phyloP scores from a whole-genome alignment of 2,888 invertebrate genomes.

The Celastrina argiolus region DNA sequence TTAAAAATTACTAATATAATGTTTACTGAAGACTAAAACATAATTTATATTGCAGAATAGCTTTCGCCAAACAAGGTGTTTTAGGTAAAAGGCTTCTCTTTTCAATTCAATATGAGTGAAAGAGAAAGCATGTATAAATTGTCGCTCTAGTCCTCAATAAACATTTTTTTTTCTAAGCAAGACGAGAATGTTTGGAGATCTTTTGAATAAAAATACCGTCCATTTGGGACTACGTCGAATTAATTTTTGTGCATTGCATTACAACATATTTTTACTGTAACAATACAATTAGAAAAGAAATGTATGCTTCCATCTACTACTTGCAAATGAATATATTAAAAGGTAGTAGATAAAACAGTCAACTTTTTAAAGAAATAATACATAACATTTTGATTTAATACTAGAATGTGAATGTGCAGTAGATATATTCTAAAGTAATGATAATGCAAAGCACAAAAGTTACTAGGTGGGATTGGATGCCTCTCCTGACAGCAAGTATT shows the following conservation, averaged over 20 bases:
- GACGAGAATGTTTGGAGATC: slow-evolving; percentile 23
- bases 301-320: not conserved
- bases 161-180: slow-evolving; percentile 18
- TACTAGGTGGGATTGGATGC: slow-evolving; percentile 63
- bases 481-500: slow-evolving; percentile 65
- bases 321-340: not conserved
- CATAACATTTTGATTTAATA: not conserved
- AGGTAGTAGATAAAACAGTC: not conserved
- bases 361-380: not conserved
- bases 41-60: not conserved
- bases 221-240: slow-evolving; percentile 22
- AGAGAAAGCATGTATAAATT: not conserved
- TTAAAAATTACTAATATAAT: not conserved
- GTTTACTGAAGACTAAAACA: not conserved
- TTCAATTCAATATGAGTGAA: not conserved
- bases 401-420: not conserved
- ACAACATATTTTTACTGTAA: slow-evolving; percentile 5
- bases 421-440: too few species aligned
- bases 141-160: slow-evolving; percentile 9
- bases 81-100: not conserved
- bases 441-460: slow-evolving; percentile 5
- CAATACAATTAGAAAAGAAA: not conserved
- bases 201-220: slow-evolving; percentile 21
- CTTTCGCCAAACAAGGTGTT: not conserved
- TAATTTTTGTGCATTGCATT: slow-evolving; percentile 21